Evolutionary conservation across 1,140 invertebrate genomes (phyloP), one percentile per base, ranked within the genome.

Genomic region (Parapsyche elsis): DNA sequence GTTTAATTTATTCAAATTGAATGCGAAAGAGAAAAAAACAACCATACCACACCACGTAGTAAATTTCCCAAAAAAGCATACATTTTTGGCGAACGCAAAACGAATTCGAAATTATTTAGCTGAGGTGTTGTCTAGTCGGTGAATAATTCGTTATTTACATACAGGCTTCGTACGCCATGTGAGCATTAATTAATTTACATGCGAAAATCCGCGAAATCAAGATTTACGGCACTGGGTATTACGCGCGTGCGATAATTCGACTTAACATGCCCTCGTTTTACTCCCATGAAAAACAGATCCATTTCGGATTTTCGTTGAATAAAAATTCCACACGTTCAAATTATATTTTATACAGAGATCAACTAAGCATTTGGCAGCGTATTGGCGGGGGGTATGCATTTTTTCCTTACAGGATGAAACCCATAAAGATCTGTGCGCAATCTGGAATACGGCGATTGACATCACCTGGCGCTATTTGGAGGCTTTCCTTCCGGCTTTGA

Each of bases 1-100:
- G 24, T 24, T 67, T 67, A 67, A 67, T 67, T 24, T 67, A 67
- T 67, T 67, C 21, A 67, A 67, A 67, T 67, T 67, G 64, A 67
- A 30, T 67, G 21, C 64, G 64, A 67, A 67, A 24, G 24, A 21
- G 64, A 67, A 23, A 67, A 23, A 67, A 53, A 53, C 49, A n/a
- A 12, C 49, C 49, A 14, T 14, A 12, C 24, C 64, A 12, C 21
- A n/a, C 21, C 21, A 23, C 64, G 24, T 67, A 67, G 24, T 67
- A 67, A 67, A 67, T 67, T 26, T 16, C 16, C 19, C 10, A 67
- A 67, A 30, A n/a, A 67, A 19, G 21, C 16, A 24, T 7, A 67
- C 1, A 67, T 7, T 24, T 2, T 14, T 9, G 21, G 21, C n/a
- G 9, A 59, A 59, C 7, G 30, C 30, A 38, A 38, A 38, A 38